Conservation (phyloP, 2,113 vertebrate species). For the Clupea harengus region DNA sequence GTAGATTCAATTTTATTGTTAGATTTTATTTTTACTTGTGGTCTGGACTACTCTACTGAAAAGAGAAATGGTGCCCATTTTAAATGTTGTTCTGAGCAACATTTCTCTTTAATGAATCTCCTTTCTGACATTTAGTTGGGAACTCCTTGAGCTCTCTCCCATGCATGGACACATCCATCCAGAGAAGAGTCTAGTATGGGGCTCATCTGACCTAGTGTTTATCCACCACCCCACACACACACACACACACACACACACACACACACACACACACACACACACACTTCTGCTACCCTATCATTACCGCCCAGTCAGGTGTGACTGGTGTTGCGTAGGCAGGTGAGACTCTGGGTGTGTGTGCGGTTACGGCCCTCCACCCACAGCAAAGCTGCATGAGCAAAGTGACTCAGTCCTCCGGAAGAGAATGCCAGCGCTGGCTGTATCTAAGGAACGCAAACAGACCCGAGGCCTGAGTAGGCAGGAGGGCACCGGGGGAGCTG, state of each 20-base stretch:
- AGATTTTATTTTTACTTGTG: neutral
- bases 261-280: neutral
- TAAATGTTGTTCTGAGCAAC: neutral
- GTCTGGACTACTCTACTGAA: neutral
- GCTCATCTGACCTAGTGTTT: neutral
- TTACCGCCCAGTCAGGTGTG: neutral
- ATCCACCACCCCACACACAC: too few species aligned
- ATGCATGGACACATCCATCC: too few species aligned
- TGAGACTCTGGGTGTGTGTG: neutral
- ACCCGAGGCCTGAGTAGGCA: neutral
- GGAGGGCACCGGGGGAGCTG: neutral
- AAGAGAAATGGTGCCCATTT: neutral
- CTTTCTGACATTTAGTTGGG: neutral
- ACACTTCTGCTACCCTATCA: neutral
- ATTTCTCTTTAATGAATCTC: neutral
- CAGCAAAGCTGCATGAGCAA: too few species aligned
- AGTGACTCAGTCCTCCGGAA: too few species aligned
- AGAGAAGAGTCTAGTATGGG: neutral
- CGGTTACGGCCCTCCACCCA: neutral
- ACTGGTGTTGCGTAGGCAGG: neutral
- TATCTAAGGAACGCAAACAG: neutral
- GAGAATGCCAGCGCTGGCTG: too few species aligned
- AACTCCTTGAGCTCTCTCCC: neutral
- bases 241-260: slow-evolving; percentile 15
- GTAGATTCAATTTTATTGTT: too few species aligned